These are phyloP conservation scores for Hucho hucho DNA, from an alignment of 2,113 vertebrate species.

Conservation along the genomic window DNA sequence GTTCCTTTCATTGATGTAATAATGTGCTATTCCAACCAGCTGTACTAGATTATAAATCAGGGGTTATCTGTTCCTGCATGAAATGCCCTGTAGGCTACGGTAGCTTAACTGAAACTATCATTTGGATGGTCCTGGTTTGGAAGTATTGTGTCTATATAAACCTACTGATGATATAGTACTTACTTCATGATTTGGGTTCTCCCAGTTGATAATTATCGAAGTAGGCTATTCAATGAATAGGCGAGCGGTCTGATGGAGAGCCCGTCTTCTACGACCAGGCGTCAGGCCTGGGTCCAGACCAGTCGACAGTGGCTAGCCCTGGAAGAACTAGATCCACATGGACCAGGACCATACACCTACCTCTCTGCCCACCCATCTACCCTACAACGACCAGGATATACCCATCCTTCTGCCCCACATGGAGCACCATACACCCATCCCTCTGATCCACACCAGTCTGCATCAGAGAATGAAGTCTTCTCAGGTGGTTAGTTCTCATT, in stretches of 20 bases:
- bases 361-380: not conserved
- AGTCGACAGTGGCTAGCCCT: slow-evolving; percentile 71
- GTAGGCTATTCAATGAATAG: not conserved
- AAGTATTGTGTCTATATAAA: too few species aligned
- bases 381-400: slow-evolving; percentile 8
- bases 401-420: slow-evolving; percentile 21
- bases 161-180: too few species aligned
- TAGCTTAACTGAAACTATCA: too few species aligned
- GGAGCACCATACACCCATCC: not conserved
- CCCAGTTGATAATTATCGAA: too few species aligned
- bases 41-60: too few species aligned
- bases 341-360: not conserved
- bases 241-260: slow-evolving; percentile 63
- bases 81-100: too few species aligned
- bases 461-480: slow-evolving; percentile 75
- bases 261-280: slow-evolving; percentile 71
- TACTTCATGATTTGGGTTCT: too few species aligned
- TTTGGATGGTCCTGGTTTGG: too few species aligned
- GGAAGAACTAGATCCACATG: slow-evolving; percentile 61
- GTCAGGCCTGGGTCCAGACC: slow-evolving; percentile 78
- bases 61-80: too few species aligned
- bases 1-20: too few species aligned
- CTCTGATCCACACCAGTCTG: not conserved
- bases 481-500: slow-evolving; percentile 69
- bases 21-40: too few species aligned